Base-by-base conservation (phyloP, 2,888 invertebrate species). In the Trissolcus brochymenae region DNA sequence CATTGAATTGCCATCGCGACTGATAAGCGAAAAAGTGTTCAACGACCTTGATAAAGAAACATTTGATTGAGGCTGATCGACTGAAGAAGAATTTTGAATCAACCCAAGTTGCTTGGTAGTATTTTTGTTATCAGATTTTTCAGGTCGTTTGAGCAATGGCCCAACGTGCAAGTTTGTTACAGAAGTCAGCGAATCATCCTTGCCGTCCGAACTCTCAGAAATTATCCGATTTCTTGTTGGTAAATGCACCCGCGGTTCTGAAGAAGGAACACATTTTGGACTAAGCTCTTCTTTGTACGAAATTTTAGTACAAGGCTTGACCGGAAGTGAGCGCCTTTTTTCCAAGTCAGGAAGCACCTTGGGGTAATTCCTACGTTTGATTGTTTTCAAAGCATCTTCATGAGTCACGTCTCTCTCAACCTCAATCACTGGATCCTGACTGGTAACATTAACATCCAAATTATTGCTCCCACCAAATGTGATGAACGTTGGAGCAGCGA, bases 331-430 rank as follows among this genome's bases (percentile, higher is more conserved):
- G 2, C 87, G 83, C 29, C 89, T 80, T 73, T 88, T 88, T 76
- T 89, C 87, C 81, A 94, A 92, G 87, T 95, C 95, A n/a, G 96
- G 96, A 40, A 96, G 87, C 1, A 96, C 96, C 91, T 96, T 96
- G 0, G 96, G 96, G 85, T 94, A 96, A 86, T 95, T 96, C 81
- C 95, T 90, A 71, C 94, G 91, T 87, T 94, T 94, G 51, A 96
- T 94, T 40, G 93, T 93, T 76, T 92, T 90, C 61, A 95, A 86
- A 0, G 95, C 93, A 86, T 95, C 94, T 83, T 94, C 94, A 0
- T 93, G 92, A 6, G 92, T 92, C 50, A 94, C 86, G 13, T 89
- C 87, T n/a, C 66, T 57, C 3, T 90, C 82, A 67, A 87, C 79
- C 14, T 87, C 84, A 16, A 76, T 81, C 21, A 81, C 62, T 0